phyloP scores from a whole-genome alignment of 1,140 invertebrate species.

The Patella vulgata region DNA sequence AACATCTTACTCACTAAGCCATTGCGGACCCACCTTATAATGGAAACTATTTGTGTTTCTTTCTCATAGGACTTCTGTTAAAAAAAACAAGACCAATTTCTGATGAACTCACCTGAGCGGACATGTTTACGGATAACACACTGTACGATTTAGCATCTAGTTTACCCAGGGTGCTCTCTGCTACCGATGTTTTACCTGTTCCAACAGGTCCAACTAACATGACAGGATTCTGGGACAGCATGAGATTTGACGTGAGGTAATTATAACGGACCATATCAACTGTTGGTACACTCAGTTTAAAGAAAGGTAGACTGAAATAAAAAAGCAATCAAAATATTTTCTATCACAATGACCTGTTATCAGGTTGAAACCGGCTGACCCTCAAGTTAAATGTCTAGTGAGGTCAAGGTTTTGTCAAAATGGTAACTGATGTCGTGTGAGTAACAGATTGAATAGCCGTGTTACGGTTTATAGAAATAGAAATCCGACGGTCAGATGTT shows the following conservation, averaged over 20 bases:
- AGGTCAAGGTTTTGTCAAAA: too few species aligned
- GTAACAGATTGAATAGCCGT: too few species aligned
- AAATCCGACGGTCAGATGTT: too few species aligned
- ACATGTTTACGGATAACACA: slow-evolving; percentile 83
- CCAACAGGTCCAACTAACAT: slow-evolving; percentile 83
- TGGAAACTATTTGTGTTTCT: too few species aligned
- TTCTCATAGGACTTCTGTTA: too few species aligned
- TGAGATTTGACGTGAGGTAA: slow-evolving; percentile 74
- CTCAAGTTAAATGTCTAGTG: too few species aligned
- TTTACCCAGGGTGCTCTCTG: slow-evolving; percentile 74
- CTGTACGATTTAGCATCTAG: slow-evolving; percentile 75
- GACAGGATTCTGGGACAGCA: slow-evolving; percentile 75
- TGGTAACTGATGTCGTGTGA: too few species aligned
- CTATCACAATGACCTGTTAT: too few species aligned
- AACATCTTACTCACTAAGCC: too few species aligned
- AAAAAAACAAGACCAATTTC: not conserved
- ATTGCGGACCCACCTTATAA: too few species aligned
- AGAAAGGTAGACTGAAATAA: slow-evolving; percentile 76
- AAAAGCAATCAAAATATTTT: slow-evolving; percentile 21
- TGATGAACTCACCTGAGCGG: slow-evolving; percentile 74
- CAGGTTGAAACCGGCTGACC: too few species aligned
- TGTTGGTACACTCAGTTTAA: slow-evolving; percentile 84
- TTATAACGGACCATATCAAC: slow-evolving; percentile 84
- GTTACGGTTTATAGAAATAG: too few species aligned
- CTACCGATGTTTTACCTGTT: slow-evolving; percentile 81